phyloP scores from a whole-genome alignment of 2,797 vertebrate species.

The Aeoliscus strigatus region DNA sequence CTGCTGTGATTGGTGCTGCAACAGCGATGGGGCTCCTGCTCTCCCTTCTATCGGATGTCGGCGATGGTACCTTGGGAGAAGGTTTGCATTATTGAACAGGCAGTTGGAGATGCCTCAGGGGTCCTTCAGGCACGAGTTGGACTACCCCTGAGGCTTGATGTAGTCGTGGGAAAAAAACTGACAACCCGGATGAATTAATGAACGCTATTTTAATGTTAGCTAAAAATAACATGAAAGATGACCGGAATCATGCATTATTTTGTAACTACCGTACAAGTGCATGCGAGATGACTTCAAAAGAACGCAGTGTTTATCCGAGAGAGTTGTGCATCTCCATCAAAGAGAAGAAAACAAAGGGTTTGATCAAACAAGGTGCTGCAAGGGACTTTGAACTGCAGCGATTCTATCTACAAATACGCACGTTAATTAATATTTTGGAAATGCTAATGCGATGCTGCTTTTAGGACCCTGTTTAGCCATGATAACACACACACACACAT shows the following conservation, averaged over 20 bases:
- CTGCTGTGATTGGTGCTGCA: slow-evolving; percentile 15
- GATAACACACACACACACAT: slow-evolving; percentile 21
- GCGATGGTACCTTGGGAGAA: slow-evolving; percentile 59
- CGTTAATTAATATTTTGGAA: slow-evolving; percentile 57
- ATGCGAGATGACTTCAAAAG: slow-evolving; percentile 66
- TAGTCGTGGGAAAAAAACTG: slow-evolving; percentile 50
- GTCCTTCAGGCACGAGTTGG: slow-evolving; percentile 61
- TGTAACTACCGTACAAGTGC: slow-evolving; percentile 41
- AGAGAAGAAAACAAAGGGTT: slow-evolving; percentile 57
- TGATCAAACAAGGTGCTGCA: slow-evolving; percentile 63
- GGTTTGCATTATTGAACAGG: slow-evolving; percentile 72
- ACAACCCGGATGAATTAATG: slow-evolving; percentile 66
- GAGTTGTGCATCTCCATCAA: slow-evolving; percentile 60
- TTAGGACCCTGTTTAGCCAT: slow-evolving; percentile 25
- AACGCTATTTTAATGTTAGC: slow-evolving; percentile 60
- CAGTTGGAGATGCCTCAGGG: slow-evolving; percentile 61
- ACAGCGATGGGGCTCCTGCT: slow-evolving; percentile 31
- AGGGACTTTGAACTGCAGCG: slow-evolving; percentile 60
- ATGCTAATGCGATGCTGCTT: slow-evolving; percentile 49
- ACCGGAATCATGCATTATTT: slow-evolving; percentile 67
- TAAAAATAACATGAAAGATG: slow-evolving; percentile 76
- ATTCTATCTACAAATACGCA: slow-evolving; percentile 53
- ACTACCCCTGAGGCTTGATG: slow-evolving; percentile 67
- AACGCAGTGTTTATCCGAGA: slow-evolving; percentile 49
- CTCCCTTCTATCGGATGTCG: slow-evolving; percentile 41